Percentiles rank a stretch among this genome's conserved stretches.
Conservation (phyloP, 2,888 invertebrate species). For the Andrena bucephala region DNA sequence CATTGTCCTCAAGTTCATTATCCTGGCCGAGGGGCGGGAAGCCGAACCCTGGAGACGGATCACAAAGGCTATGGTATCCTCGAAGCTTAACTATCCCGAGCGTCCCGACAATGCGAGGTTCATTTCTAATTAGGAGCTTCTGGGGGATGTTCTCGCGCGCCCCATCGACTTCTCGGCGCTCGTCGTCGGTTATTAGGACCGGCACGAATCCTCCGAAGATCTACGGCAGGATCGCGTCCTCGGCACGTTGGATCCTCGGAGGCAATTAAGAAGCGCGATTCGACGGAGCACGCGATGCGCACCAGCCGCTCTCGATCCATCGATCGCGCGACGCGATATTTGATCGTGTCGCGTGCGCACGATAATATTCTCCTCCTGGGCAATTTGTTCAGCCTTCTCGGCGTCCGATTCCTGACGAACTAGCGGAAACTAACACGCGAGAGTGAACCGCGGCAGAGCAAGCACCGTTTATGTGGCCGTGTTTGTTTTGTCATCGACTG, state of each 20-base stretch:
- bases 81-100: background rate
- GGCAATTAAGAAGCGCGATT: slow-evolving; percentile 13
- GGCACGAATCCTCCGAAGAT: too few species aligned
- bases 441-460: too few species aligned
- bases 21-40: background rate
- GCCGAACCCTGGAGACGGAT: background rate
- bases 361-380: background rate
- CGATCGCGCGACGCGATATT: slow-evolving; percentile 3
- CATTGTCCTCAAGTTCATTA: slow-evolving; percentile 46
- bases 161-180: too few species aligned
- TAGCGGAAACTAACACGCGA: background rate
- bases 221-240: too few species aligned
- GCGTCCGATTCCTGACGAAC: background rate
- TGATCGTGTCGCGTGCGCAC: slow-evolving; percentile 11
- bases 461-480: too few species aligned
- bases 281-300: background rate
- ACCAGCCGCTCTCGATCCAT: background rate
- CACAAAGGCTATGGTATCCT: background rate
- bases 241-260: background rate
- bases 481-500: too few species aligned
- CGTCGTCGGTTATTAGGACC: too few species aligned
- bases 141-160: too few species aligned
- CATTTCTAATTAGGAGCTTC: slow-evolving; percentile 1
- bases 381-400: background rate
- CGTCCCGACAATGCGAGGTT: background rate